Conservation (phyloP, 2,888 invertebrate genomes). For the Pristionchus arcanus region DNA sequence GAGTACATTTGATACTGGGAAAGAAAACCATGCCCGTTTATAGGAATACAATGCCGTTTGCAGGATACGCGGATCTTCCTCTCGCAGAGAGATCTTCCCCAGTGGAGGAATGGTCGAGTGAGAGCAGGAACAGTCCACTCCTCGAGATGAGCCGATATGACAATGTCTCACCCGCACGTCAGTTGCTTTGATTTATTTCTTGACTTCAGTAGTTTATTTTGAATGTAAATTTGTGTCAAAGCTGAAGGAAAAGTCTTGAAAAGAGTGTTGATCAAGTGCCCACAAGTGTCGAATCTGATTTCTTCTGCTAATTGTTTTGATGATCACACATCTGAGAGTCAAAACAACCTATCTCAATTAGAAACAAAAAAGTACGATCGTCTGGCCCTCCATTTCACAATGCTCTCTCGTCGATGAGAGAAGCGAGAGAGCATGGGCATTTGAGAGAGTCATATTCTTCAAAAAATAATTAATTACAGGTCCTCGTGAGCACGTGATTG, state of each 20-base stretch:
- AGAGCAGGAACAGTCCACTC: slow-evolving; percentile 66
- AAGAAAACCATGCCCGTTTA: too few species aligned
- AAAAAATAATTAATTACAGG: background rate
- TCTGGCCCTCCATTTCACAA: too few species aligned
- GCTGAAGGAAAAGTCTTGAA: too few species aligned
- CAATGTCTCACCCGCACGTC: slow-evolving; percentile 68
- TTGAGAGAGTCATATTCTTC: background rate
- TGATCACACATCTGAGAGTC: background rate
- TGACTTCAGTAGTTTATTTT: background rate
- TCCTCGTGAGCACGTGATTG: slow-evolving; percentile 56
- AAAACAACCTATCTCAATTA: background rate
- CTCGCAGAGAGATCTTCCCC: slow-evolving; percentile 66
- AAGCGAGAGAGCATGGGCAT: background rate
- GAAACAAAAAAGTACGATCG: too few species aligned
- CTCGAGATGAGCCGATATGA: slow-evolving; percentile 76
- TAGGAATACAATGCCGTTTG: background rate
- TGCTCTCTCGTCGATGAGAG: too few species aligned
- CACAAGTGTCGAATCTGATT: background rate
- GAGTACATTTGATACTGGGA: too few species aligned
- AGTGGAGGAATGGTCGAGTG: slow-evolving; percentile 71
- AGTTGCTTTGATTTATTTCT: background rate
- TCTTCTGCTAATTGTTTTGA: background rate
- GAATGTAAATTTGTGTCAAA: too few species aligned
- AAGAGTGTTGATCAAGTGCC: too few species aligned
- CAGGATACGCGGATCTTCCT: slow-evolving; percentile 55